Evolutionary conservation across 2,888 invertebrate genomes (phyloP).

Genomic region (Ctena decussata): DNA sequence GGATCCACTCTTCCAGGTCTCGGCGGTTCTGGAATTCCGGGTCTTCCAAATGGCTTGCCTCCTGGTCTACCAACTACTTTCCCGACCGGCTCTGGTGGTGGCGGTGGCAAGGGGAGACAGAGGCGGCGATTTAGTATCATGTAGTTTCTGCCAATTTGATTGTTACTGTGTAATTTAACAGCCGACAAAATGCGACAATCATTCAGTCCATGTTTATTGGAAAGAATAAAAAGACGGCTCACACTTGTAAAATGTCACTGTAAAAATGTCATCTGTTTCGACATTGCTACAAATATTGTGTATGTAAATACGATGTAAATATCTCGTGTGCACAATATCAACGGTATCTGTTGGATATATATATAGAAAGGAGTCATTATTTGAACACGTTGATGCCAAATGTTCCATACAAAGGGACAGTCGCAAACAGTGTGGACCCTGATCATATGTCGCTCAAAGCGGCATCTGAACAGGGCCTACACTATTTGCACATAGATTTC

Average conservation of each 20-base stretch:
- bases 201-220: no score
- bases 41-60: background rate
- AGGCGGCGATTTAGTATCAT: conserved; percentile 65
- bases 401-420: background rate
- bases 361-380: no score
- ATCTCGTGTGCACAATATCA: no score
- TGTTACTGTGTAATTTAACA: no score
- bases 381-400: no score
- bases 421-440: background rate
- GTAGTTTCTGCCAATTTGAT: conserved; percentile 17
- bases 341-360: no score
- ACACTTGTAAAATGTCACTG: no score
- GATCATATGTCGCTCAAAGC: background rate
- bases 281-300: no score
- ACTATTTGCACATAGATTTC: background rate
- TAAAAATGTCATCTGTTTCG: no score
- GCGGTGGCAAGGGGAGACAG: conserved; percentile 33
- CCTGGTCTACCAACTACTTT: background rate
- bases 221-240: no score
- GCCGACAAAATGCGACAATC: no score
- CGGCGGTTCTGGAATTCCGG: background rate
- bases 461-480: background rate
- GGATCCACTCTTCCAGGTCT: background rate
- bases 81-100: conserved; percentile 16
- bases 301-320: no score